A percentile compares a stretch with the other conserved stretches of the same genome.
Evolutionary conservation across 1,140 invertebrate genomes (phyloP).

Genomic region (Melipona quadrifasciata): DNA sequence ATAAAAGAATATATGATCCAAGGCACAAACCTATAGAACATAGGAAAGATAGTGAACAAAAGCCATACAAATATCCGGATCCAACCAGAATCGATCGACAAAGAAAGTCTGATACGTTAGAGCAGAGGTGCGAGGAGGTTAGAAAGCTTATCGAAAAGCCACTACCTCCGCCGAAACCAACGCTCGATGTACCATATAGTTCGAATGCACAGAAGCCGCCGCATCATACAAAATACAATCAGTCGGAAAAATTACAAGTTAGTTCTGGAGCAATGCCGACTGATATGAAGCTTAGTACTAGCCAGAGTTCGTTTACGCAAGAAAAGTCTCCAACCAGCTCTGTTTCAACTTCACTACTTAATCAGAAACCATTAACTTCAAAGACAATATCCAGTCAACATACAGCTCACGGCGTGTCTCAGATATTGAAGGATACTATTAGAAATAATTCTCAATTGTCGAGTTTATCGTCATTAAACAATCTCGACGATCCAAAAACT

Average conservation of each 20-base stretch:
- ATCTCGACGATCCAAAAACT: constrained; percentile 65
- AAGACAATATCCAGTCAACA: constrained; percentile 54
- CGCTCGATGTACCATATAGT: constrained; percentile 70
- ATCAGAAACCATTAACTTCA: constrained; percentile 48
- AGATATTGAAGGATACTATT: constrained; percentile 70
- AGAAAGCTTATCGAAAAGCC: constrained; percentile 78
- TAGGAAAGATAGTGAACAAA: constrained; percentile 71
- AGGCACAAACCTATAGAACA: constrained; percentile 70
- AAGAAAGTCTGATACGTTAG: constrained; percentile 69
- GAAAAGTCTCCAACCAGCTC: constrained; percentile 66
- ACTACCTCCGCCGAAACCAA: constrained; percentile 67
- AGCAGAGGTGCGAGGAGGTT: constrained; percentile 76
- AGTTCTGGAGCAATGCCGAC: constrained; percentile 13
- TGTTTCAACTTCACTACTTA: constrained; percentile 5
- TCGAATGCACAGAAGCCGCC: constrained; percentile 75
- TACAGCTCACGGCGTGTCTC: constrained; percentile 62
- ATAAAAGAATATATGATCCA: constrained; percentile 68
- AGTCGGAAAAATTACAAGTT: constrained; percentile 64
- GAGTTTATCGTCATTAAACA: constrained; percentile 56
- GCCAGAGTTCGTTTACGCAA: constrained; percentile 52
- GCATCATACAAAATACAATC: constrained; percentile 71
- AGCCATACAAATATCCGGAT: constrained; percentile 70
- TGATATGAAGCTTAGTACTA: constrained; percentile 29
- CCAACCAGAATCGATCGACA: constrained; percentile 55
- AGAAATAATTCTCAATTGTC: constrained; percentile 72